Evolutionary conservation across 2,888 invertebrate species (phyloP).

Genomic region (Barypeithes pellucidus): DNA sequence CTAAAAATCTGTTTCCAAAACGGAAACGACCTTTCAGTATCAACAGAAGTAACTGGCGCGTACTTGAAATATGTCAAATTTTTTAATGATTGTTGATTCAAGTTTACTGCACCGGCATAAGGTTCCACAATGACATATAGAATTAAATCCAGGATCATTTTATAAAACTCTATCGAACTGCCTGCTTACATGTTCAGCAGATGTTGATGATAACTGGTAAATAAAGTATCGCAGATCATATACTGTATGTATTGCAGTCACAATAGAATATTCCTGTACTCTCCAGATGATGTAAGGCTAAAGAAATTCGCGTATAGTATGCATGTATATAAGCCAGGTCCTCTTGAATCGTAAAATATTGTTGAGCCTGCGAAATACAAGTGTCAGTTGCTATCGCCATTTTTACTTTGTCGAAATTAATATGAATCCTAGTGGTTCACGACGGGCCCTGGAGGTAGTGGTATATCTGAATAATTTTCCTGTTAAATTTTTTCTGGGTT

Average conservation of each 20-base stretch:
- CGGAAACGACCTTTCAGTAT: conserved; percentile 38
- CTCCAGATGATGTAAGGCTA: background rate
- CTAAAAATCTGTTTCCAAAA: conserved; percentile 28
- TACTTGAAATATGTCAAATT: conserved; percentile 34
- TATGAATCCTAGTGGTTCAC: conserved; percentile 59
- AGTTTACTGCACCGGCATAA: background rate
- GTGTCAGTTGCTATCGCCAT: background rate
- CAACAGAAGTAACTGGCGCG: conserved; percentile 33
- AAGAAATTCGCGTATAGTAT: background rate
- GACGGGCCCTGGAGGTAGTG: conserved; percentile 62
- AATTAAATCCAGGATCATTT: background rate
- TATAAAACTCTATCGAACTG: background rate
- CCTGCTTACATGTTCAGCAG: background rate
- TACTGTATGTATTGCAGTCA: background rate
- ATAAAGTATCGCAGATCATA: background rate
- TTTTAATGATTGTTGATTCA: background rate
- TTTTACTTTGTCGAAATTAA: background rate
- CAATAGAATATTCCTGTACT: background rate
- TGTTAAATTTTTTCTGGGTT: conserved; percentile 58
- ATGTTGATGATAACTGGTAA: background rate
- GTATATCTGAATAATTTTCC: conserved; percentile 58
- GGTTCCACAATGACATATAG: background rate
- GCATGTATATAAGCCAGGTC: background rate
- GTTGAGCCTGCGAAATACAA: background rate
- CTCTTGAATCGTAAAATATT: background rate